Evolutionary conservation across 2,797 vertebrate species (phyloP).

Genomic region (Thalassophryne amazonica): DNA sequence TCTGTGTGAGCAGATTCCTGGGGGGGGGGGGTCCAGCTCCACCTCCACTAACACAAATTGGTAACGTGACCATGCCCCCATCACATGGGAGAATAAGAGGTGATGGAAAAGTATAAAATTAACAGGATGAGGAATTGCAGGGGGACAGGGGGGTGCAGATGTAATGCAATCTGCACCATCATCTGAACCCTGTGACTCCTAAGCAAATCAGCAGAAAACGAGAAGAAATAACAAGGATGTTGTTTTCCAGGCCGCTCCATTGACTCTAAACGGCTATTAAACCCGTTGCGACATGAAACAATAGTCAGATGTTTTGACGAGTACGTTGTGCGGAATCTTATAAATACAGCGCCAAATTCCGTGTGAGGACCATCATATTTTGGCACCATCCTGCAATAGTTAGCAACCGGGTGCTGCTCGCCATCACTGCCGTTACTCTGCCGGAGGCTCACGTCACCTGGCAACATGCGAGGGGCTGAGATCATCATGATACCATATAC

Average conservation of each 20-base stretch:
- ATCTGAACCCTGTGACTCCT: slow-evolving; percentile 27
- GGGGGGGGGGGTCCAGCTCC: slow-evolving; percentile 55
- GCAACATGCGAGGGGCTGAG: not conserved
- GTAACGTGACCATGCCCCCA: slow-evolving; percentile 59
- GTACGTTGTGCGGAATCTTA: no score
- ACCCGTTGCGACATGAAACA: not conserved
- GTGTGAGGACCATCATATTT: slow-evolving; percentile 12
- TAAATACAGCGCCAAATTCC: slow-evolving; percentile 6
- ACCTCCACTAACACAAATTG: slow-evolving; percentile 50
- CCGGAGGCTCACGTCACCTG: not conserved
- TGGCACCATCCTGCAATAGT: slow-evolving; percentile 19
- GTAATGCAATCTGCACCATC: no score
- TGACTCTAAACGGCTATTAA: not conserved
- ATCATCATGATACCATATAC: no score
- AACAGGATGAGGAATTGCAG: not conserved
- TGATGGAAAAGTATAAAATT: slow-evolving; percentile 16
- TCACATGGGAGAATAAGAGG: not conserved
- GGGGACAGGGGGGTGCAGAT: no score
- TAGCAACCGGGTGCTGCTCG: slow-evolving; percentile 2
- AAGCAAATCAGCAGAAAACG: slow-evolving; percentile 23
- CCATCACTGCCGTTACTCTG: no score
- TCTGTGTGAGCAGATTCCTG: slow-evolving; percentile 39
- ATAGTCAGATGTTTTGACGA: not conserved
- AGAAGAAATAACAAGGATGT: not conserved
- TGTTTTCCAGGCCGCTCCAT: not conserved